Percentiles rank a stretch among this genome's conserved stretches.
These are phyloP conservation scores for Caiman crocodilus DNA, from an alignment of 2,797 vertebrate genomes.

Conservation along the genomic window DNA sequence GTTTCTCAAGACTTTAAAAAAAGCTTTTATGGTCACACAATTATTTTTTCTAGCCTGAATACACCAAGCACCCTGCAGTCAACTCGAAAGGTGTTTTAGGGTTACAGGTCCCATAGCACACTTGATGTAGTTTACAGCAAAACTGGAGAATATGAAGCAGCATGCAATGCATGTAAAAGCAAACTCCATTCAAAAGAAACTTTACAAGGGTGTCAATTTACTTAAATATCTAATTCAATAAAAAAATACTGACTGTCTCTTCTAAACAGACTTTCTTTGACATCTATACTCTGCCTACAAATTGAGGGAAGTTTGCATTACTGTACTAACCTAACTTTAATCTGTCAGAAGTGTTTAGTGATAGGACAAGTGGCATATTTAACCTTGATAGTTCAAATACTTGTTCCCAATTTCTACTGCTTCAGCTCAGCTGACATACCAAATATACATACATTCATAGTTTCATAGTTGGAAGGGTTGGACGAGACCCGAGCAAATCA, in stretches of 20 bases:
- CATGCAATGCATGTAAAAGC: background rate
- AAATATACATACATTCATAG: slow-evolving; percentile 65
- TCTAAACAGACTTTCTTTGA: background rate
- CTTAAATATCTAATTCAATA: background rate
- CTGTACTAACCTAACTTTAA: background rate
- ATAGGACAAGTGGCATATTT: background rate
- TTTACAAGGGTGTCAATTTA: background rate
- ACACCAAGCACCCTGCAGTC: background rate
- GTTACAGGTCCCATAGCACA: background rate
- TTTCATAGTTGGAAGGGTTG: too few relatives aligned
- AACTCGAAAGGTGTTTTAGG: background rate
- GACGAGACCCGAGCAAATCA: too few relatives aligned
- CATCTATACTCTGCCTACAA: background rate
- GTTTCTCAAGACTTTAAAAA: background rate
- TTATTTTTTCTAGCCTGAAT: background rate
- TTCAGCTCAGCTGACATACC: background rate
- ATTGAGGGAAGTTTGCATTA: background rate
- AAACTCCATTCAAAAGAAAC: background rate
- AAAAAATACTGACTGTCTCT: background rate
- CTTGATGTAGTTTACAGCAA: background rate
- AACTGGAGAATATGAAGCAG: background rate
- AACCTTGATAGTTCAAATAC: background rate
- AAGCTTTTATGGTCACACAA: background rate
- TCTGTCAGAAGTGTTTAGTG: background rate
- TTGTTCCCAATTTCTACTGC: background rate